Base-by-base conservation (phyloP, 1,140 invertebrate species). In the Druon quercuslanigerum region DNA sequence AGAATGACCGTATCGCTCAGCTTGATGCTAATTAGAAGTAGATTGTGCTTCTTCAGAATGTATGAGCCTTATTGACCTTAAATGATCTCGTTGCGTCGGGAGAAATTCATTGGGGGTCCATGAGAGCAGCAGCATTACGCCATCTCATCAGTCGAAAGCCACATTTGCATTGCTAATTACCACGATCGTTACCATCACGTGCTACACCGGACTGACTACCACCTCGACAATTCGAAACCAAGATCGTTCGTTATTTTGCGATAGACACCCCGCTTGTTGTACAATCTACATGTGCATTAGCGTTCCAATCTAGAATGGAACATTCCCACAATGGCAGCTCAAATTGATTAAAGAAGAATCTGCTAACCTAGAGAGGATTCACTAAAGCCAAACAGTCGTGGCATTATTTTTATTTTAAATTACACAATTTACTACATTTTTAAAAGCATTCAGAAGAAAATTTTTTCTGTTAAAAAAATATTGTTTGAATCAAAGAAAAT, bases 81-180 rank as follows among this genome's bases (percentile, higher is more conserved):
- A 83, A 77, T 79, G 79, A 76, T 75, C 78, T 80, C 74, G 76
- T 75, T 79, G 74, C 74, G 76, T 76, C 81, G 76, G 75, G 74
- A 51, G 57, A 79, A 83, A 83, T 78, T 66, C 76, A 81, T 76
- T 74, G 40, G 40, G 74, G 56, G 72, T 75, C 77, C 78, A 79
- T 74, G 73, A 78, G 75, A 79, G 79, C 75, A 77, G 76, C 56
- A 80, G 77, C 76, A 75, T 86, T 86, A 83, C 76, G 82, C 76
- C 83, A 84, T 74, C 83, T 89, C 87, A 89, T 89, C 87, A 85
- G 85, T 87, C 85, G 87, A 84, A 88, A 86, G 79, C 77, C 84
- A 84, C 87, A 89, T 89, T 88, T 87, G 88, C 88, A 89, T 85
- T 88, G 87, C 87, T 88, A 89, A 89, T 89, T 84, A 88, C 84